phyloP scores from a whole-genome alignment of 30 jellyfish, hydroid and myxozoan species.

The Morbakka virulenta region DNA sequence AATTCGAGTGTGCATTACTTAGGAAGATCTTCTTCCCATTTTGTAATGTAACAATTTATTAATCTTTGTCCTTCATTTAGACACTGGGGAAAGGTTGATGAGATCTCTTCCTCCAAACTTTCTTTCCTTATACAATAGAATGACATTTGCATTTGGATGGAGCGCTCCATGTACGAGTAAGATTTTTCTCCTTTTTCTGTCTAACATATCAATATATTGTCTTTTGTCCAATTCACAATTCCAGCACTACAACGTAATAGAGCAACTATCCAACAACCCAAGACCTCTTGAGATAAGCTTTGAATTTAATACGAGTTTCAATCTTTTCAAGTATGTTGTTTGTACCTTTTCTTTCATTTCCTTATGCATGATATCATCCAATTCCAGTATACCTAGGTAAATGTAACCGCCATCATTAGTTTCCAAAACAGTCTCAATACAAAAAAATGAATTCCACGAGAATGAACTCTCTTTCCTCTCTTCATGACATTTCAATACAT shows the following conservation, averaged over 20 bases:
- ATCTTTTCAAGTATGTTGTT: slow-evolving; percentile 22
- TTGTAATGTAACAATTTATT: slow-evolving; percentile 8
- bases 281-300: slow-evolving; percentile 12
- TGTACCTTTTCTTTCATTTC: slow-evolving; percentile 18
- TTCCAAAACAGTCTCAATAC: slow-evolving; percentile 25
- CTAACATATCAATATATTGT: slow-evolving; percentile 12
- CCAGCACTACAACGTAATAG: slow-evolving; percentile 20
- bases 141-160: slow-evolving; percentile 18
- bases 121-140: slow-evolving; percentile 11
- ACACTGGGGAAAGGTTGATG: slow-evolving; percentile 4
- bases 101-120: slow-evolving; percentile 28
- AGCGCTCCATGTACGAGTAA: too few species aligned
- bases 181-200: too few species aligned
- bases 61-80: background rate
- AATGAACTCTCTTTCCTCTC: slow-evolving; percentile 38
- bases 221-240: slow-evolving; percentile 25
- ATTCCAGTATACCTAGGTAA: background rate
- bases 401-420: slow-evolving; percentile 11
- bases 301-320: background rate
- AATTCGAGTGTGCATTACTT: background rate
- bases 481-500: slow-evolving; percentile 15
- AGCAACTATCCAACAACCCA: slow-evolving; percentile 22
- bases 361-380: too few species aligned
- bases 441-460: slow-evolving; percentile 9
- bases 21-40: slow-evolving; percentile 3